Percentiles rank a stretch among this genome's conserved stretches.
phyloP scores from a whole-genome alignment of 1,140 invertebrate genomes.

The Dendrolimus punctatus region DNA sequence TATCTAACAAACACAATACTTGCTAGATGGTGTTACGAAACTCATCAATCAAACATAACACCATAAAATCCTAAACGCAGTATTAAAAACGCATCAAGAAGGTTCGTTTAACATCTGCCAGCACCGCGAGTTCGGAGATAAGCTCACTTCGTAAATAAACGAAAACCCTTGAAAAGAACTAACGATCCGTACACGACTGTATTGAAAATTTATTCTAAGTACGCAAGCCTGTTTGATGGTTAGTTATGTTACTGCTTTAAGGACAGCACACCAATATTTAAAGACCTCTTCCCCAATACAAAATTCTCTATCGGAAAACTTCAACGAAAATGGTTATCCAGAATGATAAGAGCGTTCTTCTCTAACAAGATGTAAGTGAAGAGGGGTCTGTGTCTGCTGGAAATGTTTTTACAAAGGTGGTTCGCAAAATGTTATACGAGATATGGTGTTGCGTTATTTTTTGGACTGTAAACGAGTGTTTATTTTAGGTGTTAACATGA shows the following conservation, averaged over 20 bases:
- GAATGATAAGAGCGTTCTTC: no score
- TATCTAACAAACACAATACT: no score
- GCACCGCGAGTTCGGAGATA: slow-evolving; percentile 26
- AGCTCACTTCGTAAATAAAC: slow-evolving; percentile 38
- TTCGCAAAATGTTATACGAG: slow-evolving; percentile 31
- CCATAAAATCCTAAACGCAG: slow-evolving; percentile 23
- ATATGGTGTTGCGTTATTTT: slow-evolving; percentile 45
- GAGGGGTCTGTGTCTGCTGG: slow-evolving; percentile 27
- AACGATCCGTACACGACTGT: slow-evolving; percentile 48
- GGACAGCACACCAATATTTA: slow-evolving; percentile 26
- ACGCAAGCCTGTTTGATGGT: slow-evolving; percentile 48
- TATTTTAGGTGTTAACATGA: slow-evolving; percentile 50
- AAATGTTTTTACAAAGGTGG: slow-evolving; percentile 18
- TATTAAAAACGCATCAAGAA: slow-evolving; percentile 52
- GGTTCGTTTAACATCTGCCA: slow-evolving; percentile 19
- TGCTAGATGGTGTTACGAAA: not conserved
- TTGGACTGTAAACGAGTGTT: slow-evolving; percentile 46
- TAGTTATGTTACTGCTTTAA: slow-evolving; percentile 47
- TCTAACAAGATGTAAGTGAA: not conserved
- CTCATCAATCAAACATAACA: not conserved
- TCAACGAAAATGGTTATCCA: not conserved
- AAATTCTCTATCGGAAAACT: not conserved
- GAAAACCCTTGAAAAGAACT: slow-evolving; percentile 51
- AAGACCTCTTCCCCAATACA: slow-evolving; percentile 15
- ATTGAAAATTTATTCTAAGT: slow-evolving; percentile 68